phyloP scores from a whole-genome alignment of 2,797 vertebrate genomes.

The Lerista edwardsae region DNA sequence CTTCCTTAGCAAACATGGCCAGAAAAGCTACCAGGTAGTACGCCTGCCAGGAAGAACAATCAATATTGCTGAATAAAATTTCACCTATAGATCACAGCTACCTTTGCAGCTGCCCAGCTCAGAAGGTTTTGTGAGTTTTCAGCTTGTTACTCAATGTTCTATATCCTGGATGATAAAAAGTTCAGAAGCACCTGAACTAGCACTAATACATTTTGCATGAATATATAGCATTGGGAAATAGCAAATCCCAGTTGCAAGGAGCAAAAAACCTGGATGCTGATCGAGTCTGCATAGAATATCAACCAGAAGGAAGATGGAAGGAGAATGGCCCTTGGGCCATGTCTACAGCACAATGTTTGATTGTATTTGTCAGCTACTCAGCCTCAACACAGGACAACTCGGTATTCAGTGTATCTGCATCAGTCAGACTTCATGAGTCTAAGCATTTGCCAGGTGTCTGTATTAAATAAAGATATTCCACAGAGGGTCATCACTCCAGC shows the following conservation, averaged over 20 bases:
- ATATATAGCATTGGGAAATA: constrained; percentile 17
- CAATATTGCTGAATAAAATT: constrained; percentile 53
- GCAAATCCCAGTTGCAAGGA: neutral
- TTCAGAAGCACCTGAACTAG: constrained; percentile 26
- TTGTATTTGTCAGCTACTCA: constrained; percentile 15
- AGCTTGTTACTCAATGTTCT: constrained; percentile 47
- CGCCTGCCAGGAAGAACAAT: constrained; percentile 50
- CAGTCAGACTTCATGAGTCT: neutral
- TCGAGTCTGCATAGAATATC: neutral
- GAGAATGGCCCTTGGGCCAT: constrained; percentile 1
- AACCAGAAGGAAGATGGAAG: constrained; percentile 7
- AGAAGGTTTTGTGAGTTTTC: constrained; percentile 45
- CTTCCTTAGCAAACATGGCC: constrained; percentile 55
- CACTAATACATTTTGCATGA: constrained; percentile 10
- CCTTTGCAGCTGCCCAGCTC: constrained; percentile 22
- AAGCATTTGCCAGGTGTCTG: neutral
- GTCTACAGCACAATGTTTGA: constrained; percentile 18
- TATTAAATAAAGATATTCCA: constrained; percentile 6
- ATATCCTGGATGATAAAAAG: constrained; percentile 42
- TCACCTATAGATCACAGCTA: neutral
- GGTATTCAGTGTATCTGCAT: neutral
- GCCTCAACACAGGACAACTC: neutral
- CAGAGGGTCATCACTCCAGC: neutral
- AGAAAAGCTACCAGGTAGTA: constrained; percentile 36
- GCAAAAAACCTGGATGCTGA: constrained; percentile 17